These are phyloP conservation scores for Trichogramma evanescens DNA, from an alignment of 2,888 invertebrate genomes.

Conservation along the genomic window DNA sequence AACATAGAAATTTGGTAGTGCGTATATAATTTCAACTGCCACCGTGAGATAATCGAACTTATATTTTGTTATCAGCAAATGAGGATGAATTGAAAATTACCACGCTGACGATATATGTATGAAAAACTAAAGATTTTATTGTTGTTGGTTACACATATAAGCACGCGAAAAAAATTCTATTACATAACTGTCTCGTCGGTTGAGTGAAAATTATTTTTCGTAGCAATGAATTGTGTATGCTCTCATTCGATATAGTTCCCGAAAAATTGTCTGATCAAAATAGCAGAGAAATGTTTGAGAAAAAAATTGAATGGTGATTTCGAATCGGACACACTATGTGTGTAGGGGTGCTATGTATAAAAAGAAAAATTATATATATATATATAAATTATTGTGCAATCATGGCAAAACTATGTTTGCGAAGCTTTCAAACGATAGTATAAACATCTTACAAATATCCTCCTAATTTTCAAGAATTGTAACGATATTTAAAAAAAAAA, in stretches of 20 bases:
- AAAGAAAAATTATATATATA: constrained; percentile 1
- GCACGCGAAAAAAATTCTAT: too few relatives aligned
- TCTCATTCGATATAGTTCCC: not conserved
- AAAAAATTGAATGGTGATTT: constrained; percentile 17
- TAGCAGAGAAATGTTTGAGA: constrained; percentile 32
- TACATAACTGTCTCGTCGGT: too few relatives aligned
- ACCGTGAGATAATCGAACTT: too few relatives aligned
- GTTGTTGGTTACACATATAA: too few relatives aligned
- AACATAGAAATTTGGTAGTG: too few relatives aligned
- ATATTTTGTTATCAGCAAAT: too few relatives aligned
- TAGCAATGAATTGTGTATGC: not conserved
- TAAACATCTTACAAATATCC: not conserved
- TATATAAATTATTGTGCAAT: constrained; percentile 2
- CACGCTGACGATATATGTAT: too few relatives aligned
- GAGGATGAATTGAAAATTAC: too few relatives aligned
- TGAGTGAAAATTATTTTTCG: too few relatives aligned
- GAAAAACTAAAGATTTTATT: too few relatives aligned
- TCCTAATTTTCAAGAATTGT: constrained; percentile 15
- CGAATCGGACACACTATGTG: constrained; percentile 18
- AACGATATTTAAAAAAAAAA: not conserved
- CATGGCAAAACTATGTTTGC: not conserved
- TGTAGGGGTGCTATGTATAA: constrained; percentile 16
- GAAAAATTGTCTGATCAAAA: constrained; percentile 33
- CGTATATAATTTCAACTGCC: too few relatives aligned
- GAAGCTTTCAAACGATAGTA: constrained; percentile 6